Conservation (phyloP, 2,797 vertebrate species). For the Pantherophis vulpinus region DNA sequence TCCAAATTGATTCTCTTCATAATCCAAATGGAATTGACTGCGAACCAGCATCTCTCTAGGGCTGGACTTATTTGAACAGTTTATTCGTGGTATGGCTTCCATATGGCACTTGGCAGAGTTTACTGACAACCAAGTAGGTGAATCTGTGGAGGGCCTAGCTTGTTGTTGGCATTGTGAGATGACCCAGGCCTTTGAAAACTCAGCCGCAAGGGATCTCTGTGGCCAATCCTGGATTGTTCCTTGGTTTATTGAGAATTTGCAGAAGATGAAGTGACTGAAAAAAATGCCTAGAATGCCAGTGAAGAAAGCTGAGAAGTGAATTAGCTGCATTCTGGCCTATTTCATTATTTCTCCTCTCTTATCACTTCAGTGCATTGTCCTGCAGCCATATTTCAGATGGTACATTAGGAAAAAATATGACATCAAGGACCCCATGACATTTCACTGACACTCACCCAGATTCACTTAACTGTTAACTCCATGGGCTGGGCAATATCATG, state of each 20-base stretch:
- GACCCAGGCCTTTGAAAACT: background rate
- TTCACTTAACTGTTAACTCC: background rate
- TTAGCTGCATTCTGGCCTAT: background rate
- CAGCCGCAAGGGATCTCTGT: background rate
- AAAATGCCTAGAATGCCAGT: background rate
- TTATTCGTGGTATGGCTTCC: background rate
- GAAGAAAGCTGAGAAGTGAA: background rate
- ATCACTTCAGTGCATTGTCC: background rate
- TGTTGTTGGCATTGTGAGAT: background rate
- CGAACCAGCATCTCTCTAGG: background rate
- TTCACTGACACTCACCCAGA: background rate
- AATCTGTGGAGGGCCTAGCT: background rate
- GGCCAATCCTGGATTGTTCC: background rate
- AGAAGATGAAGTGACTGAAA: background rate
- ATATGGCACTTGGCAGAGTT: background rate
- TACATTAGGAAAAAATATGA: background rate
- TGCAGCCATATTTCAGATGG: background rate
- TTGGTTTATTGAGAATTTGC: background rate
- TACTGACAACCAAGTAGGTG: background rate
- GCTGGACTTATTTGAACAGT: background rate
- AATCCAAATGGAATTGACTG: background rate
- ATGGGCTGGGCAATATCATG: background rate
- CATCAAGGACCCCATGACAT: background rate
- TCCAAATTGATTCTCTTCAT: background rate
- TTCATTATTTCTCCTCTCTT: background rate